Evolutionary conservation across 1,140 invertebrate species (phyloP).

Genomic region (Neuroterus valhalla): DNA sequence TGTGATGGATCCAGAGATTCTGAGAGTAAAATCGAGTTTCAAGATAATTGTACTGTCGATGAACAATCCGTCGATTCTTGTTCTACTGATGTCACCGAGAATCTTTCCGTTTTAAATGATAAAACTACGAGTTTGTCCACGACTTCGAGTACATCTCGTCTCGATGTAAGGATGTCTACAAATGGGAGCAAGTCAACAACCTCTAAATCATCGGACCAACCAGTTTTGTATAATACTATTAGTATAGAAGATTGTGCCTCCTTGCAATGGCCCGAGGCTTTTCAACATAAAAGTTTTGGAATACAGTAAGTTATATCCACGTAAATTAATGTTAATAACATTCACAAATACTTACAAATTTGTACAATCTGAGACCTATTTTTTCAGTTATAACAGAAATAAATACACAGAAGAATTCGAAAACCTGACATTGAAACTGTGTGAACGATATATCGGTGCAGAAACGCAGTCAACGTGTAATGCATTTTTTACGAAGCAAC

Average conservation of each 20-base stretch:
- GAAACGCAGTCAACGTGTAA: conserved; percentile 82
- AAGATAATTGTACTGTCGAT: conserved; percentile 12
- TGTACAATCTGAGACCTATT: conserved; percentile 40
- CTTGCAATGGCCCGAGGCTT: conserved; percentile 75
- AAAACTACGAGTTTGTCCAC: conserved; percentile 37
- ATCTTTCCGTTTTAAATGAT: conserved; percentile 39
- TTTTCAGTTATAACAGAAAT: conserved; percentile 80
- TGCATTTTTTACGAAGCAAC: conserved; percentile 75
- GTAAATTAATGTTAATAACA: conserved; percentile 31
- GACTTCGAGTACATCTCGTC: conserved; percentile 35
- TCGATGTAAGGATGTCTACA: background rate
- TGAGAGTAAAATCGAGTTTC: background rate
- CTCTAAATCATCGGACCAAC: conserved; percentile 7
- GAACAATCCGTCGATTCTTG: conserved; percentile 44
- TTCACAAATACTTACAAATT: background rate
- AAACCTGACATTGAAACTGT: conserved; percentile 76
- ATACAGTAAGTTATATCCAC: conserved; percentile 78
- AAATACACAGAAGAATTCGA: conserved; percentile 79
- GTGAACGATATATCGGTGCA: conserved; percentile 78
- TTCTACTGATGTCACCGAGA: conserved; percentile 36
- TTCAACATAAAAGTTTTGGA: conserved; percentile 78
- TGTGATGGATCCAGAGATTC: conserved; percentile 58
- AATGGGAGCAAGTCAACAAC: conserved; percentile 37
- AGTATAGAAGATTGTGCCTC: conserved; percentile 61
- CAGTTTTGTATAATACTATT: conserved; percentile 54